Percentiles rank a stretch among this genome's conserved stretches.
Evolutionary conservation across 2,888 invertebrate genomes (phyloP).

Genomic region (Empis stercorea): DNA sequence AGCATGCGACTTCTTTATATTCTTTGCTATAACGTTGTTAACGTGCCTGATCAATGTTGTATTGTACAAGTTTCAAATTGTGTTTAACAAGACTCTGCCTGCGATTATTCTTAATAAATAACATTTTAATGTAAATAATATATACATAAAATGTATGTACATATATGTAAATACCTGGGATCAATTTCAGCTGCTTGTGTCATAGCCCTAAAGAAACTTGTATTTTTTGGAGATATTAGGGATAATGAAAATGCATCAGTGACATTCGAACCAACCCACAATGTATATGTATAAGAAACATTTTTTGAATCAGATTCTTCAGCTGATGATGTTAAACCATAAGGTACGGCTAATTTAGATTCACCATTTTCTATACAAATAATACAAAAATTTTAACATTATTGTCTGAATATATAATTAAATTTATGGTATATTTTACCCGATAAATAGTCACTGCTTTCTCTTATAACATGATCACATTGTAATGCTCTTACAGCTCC

Average conservation of each 20-base stretch:
- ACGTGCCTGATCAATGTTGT: too few relatives aligned
- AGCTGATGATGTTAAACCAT: conserved; percentile 32
- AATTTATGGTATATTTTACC: conserved; percentile 19
- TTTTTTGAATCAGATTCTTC: conserved; percentile 40
- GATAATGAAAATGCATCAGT: conserved; percentile 68
- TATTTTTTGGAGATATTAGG: conserved; percentile 58
- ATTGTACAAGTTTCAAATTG: too few relatives aligned
- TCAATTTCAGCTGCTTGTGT: conserved; percentile 72
- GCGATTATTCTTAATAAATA: too few relatives aligned
- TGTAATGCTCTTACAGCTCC: conserved; percentile 48
- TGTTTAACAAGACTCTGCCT: too few relatives aligned
- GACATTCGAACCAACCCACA: conserved; percentile 80
- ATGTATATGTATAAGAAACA: conserved; percentile 68
- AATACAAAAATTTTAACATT: too few relatives aligned
- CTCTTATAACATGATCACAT: conserved; percentile 36
- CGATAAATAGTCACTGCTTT: conserved; percentile 32
- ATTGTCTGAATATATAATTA: background rate
- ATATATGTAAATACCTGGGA: too few relatives aligned
- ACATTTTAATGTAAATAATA: too few relatives aligned
- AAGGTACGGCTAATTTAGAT: conserved; percentile 34
- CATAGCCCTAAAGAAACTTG: conserved; percentile 62
- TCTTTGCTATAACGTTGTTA: too few relatives aligned
- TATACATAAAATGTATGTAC: too few relatives aligned
- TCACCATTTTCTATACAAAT: conserved; percentile 36
- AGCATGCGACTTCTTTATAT: too few relatives aligned